Conservation (phyloP, 2,113 vertebrate genomes). For the Neotragus pygmaeus region DNA sequence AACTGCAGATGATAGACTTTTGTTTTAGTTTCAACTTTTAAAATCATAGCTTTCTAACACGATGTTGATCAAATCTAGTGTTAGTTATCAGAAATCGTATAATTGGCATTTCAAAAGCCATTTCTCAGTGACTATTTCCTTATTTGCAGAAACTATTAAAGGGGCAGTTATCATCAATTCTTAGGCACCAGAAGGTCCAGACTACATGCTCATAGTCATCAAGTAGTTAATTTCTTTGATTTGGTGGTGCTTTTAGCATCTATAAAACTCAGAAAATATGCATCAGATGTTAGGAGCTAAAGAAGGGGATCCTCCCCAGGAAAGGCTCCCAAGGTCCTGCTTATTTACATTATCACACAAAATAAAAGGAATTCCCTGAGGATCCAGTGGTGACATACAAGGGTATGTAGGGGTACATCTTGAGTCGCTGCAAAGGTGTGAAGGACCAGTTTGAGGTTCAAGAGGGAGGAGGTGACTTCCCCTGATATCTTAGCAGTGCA, state of each 20-base stretch:
- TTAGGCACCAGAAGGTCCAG: background rate
- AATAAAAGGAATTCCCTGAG: background rate
- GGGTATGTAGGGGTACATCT: too few species aligned
- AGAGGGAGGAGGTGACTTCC: too few species aligned
- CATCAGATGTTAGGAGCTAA: background rate
- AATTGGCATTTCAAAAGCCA: background rate
- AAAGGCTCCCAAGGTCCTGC: background rate
- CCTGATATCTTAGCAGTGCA: background rate
- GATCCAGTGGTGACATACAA: background rate
- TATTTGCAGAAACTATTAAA: background rate
- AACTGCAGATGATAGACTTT: background rate
- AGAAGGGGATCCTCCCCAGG: background rate
- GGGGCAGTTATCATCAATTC: background rate
- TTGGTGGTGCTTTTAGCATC: background rate
- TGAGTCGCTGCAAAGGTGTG: too few species aligned
- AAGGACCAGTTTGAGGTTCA: too few species aligned
- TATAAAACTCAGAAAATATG: background rate
- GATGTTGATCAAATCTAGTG: background rate
- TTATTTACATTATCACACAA: background rate
- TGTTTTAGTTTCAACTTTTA: background rate
- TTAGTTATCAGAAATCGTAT: background rate
- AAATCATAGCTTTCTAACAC: background rate
- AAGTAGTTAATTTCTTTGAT: background rate
- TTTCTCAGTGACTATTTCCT: background rate
- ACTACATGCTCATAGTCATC: background rate